Base-by-base conservation (phyloP, 1,140 invertebrate genomes). In the Lordiphosa mommai region DNA sequence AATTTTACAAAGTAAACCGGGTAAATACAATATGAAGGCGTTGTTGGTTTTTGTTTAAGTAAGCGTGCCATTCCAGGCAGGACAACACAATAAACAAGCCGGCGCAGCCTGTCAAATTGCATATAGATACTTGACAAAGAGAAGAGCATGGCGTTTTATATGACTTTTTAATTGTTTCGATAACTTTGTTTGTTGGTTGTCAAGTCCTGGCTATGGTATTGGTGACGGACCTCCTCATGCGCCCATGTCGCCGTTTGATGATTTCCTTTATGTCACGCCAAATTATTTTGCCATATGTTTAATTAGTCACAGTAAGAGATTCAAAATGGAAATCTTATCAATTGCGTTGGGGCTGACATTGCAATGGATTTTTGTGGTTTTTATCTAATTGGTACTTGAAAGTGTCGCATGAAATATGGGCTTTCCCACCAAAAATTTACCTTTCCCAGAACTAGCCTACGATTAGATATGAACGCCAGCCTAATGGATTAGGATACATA, bases 321-420 rank as follows among this genome's bases (percentile, higher is more conserved):
- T 38, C 14, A 32, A 47, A 30, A 9, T 49, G 13, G 37, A 49
- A 53, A 33, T 52, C 36, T 32, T 34, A 36, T 52, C 27, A 47
- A 47, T 17, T 44, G 20, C 52, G 56, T 57, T 56, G 44, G 23
- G n/a, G 36, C 41, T 29, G 38, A 10, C 30, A 48, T 49, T 55
- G 46, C 46, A 67, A 71, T 71, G 67, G 67, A 57, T 52, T 67
- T 71, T 57, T 67, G 57, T 53, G 67, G 67, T 67, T 61, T 36
- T 48, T 44, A 61, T 57, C 51, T 71, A 67, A 71, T 71, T 71
- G 58, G 30, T 46, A 71, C 63, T 71, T 67, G 57, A 66, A 32
- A 47, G 37, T 55, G 48, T 37, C 41, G 48, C 10, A 5, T 27
- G 23, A 27, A 27, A 27, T 27, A 7, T 27, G 23, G 23, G 23